Evolutionary conservation across 2,797 vertebrate genomes (phyloP).

Genomic region (Chanos chanos): DNA sequence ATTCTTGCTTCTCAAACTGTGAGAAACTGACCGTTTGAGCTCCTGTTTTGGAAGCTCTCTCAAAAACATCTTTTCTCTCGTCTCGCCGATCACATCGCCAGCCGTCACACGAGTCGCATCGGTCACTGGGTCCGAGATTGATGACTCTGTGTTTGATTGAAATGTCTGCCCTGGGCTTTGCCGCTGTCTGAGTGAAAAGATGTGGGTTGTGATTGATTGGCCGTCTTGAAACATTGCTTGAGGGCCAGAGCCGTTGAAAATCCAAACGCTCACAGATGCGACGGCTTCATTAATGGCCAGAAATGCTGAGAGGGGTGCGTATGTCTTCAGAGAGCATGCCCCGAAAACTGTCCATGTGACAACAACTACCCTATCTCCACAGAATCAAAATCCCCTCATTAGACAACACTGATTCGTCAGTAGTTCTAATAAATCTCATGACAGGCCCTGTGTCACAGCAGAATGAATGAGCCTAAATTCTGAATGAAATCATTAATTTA

Average conservation of each 20-base stretch:
- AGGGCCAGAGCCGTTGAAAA: conserved; percentile 58
- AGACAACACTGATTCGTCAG: too few relatives aligned
- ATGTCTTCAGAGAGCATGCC: too few relatives aligned
- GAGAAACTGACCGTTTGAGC: conserved; percentile 30
- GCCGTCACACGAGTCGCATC: conserved; percentile 36
- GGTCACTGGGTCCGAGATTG: conserved; percentile 59
- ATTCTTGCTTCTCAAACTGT: conserved; percentile 9
- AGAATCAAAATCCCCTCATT: too few relatives aligned
- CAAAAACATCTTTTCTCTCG: conserved; percentile 37
- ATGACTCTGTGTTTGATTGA: conserved; percentile 76
- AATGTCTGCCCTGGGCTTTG: conserved; percentile 71
- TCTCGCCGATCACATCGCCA: conserved; percentile 49
- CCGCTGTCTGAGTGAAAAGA: conserved; percentile 65
- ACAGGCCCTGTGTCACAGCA: too few relatives aligned
- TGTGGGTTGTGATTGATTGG: conserved; percentile 72
- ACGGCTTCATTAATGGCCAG: conserved; percentile 66
- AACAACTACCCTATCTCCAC: too few relatives aligned
- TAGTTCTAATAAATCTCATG: too few relatives aligned
- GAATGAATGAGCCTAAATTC: too few relatives aligned
- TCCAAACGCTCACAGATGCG: conserved; percentile 57
- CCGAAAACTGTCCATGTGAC: too few relatives aligned
- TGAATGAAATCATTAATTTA: too few relatives aligned
- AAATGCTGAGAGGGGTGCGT: conserved; percentile 37
- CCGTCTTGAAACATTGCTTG: conserved; percentile 54
- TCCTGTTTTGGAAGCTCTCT: conserved; percentile 24